Evolutionary conservation across 2,797 vertebrate genomes (phyloP), one percentile per base, ranked within the genome.

Genomic region (Melanotaenia maccullochi): DNA sequence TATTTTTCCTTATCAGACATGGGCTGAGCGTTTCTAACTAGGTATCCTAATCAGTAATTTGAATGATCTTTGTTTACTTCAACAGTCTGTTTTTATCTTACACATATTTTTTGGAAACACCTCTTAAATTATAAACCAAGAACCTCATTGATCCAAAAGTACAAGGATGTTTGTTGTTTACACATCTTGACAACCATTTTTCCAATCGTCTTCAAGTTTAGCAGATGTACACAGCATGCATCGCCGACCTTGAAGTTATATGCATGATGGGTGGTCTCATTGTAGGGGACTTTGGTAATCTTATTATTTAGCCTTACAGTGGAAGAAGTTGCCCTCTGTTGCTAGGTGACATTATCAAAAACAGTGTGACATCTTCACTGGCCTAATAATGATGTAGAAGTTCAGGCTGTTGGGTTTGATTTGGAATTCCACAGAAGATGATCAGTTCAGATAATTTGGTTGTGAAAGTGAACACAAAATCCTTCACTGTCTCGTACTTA

Each of bases 41-140:
- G 25, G 56, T 71, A 60, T 81, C 28, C 54, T 55, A 79, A 83
- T 81, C 71, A 73, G 60, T 42, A 61, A 58, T 73, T 51, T 30
- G 35, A 56, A 61, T 14, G 38, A 54, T 58, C 44, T 47, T 20
- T n/a, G 44, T 7, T 47, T 8, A 8, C 20, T n/a, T n/a, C 20
- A 47, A 20, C 44, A 47, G 44, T 9, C 5, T 47, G 44, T 47
- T 47, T 47, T 47, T 47, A n/a, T 47, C 18, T 9, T 47, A 8
- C 42, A 47, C 3, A 11, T 22, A n/a, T 22, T 62, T 76, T 65
- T 67, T 30, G 5, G 4, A 30, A 5, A 25, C 11, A 28, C 1
- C 12, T 13, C 3, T 28, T 25, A 24, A 54, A 25, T 54, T 54
- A 25, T 24, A 28, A 54, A 24, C 24, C 24, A 54, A 44, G 42